Evolutionary conservation across 2,113 vertebrate species (phyloP), one percentile per base, ranked within the genome.

Genomic region (Hirundichthys speculiger): DNA sequence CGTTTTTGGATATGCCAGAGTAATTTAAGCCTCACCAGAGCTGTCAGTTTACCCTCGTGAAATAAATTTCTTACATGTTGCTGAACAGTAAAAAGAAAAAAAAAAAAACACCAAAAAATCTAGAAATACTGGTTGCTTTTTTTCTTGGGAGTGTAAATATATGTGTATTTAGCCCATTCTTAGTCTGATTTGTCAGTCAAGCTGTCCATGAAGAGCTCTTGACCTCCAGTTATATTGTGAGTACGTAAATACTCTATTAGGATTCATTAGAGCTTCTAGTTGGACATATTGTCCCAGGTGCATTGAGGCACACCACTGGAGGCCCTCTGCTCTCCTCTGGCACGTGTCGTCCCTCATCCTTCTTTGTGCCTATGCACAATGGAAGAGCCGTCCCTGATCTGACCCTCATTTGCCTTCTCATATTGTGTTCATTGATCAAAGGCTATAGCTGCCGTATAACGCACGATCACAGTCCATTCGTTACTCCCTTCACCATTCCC

Each of bases 241-340:
- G 74, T 61, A 64, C 75, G 54, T 79, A 84, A 84, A 88, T 75
- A 77, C 90, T 87, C 90, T 62, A 73, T 91, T 91, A 91, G 69
- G 69, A 83, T 87, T 90, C 81, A 83, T 75, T 76, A 2, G 79
- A 79, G 76, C 67, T 82, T 85, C 73, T 75, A 19, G 2, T 70
- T 80, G 74, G 79, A 65, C 75, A 77, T 64, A 76, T 67, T 82
- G 79, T 80, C 49, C 57, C 19, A 48, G 64, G 49, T 68, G 69
- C 41, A 64, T 34, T 8, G 68, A 88, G 66, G 58, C 45, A 39
- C 74, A 27, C 66, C 59, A 21, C n/a, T 21, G 62, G 69, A 78
- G 66, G 54, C 68, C 71, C 69, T 64, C 30, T 12, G 40, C 59
- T 20, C 47, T 54, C 56, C 19, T 1, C 38, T 21, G 80, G 46